Evolutionary conservation across 2,113 vertebrate species (phyloP).

Genomic region (Vulpes vulpes): DNA sequence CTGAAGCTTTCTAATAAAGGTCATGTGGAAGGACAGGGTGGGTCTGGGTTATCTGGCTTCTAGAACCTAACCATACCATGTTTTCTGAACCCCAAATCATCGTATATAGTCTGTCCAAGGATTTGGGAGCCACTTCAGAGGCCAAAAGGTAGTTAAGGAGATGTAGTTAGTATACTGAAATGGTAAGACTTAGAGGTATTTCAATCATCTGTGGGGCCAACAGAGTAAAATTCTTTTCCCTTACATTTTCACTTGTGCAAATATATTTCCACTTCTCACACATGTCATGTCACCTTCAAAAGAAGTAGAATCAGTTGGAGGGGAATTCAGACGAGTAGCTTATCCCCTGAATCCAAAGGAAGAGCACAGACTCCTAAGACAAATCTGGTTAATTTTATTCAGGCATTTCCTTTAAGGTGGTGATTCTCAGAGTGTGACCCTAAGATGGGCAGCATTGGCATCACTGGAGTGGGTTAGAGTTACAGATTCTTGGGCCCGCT

Average conservation of each 20-base stretch:
- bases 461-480: not conserved
- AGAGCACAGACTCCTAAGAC: not conserved
- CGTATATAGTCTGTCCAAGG: not conserved
- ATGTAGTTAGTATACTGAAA: not conserved
- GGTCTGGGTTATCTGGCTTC: not conserved
- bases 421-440: not conserved
- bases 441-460: not conserved
- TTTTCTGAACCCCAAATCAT: not conserved
- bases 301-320: not conserved
- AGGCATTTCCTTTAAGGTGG: not conserved
- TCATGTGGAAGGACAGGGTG: not conserved
- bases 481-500: not conserved
- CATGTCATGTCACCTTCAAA: not conserved
- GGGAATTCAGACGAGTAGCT: not conserved
- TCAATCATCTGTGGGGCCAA: not conserved
- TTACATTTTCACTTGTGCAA: not conserved
- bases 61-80: not conserved
- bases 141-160: not conserved
- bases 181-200: not conserved
- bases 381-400: not conserved
- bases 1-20: not conserved
- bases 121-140: not conserved
- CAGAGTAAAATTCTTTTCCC: not conserved
- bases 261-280: not conserved
- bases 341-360: not conserved